Evolutionary conservation across 1,140 invertebrate species (phyloP), one percentile per base, ranked within the genome.

Genomic region (Aleiodes sp.): DNA sequence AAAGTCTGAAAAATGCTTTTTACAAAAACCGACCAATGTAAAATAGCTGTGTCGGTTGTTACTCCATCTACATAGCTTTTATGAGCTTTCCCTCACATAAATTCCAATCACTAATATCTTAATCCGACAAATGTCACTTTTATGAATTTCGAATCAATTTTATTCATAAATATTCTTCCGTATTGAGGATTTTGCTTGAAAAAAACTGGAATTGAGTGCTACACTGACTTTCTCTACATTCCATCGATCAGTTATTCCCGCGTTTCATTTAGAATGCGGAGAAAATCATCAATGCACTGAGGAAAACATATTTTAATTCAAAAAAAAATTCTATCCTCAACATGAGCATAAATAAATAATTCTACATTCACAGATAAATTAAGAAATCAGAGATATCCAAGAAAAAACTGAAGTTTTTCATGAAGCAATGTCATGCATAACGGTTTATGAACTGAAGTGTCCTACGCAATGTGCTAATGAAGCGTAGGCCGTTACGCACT

Each of bases 401-500:
- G n/a, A n/a, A n/a, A n/a, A n/a, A n/a, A n/a, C n/a, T n/a, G n/a
- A n/a, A n/a, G n/a, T n/a, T n/a, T n/a, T n/a, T n/a, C n/a, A n/a
- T n/a, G n/a, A n/a, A n/a, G n/a, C 6, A 24, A 7, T 52, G n/a
- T n/a, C 39, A 52, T 52, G 10, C 26, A 52, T 19, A 1, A 12
- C n/a, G 21, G 12, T 9, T 21, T 52, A 52, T 52, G 12, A 52
- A 21, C 19, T 19, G 12, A 24, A 21, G 26, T 52, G 46, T 52
- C 46, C 46, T 52, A 52, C 46, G 46, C 46, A 52, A 52, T 52
- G 72, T 75, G 68, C 59, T 76, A 73, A 76, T 76, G 68, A 66
- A 39, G 72, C 75, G 73, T 76, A 68, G 68, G 70, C 29, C 65
- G 72, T 72, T 70, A 52, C 14, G 70, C 67, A 71, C 43, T 60